phyloP scores from a whole-genome alignment of 2,888 invertebrate genomes.

The Tiliacea citrago region DNA sequence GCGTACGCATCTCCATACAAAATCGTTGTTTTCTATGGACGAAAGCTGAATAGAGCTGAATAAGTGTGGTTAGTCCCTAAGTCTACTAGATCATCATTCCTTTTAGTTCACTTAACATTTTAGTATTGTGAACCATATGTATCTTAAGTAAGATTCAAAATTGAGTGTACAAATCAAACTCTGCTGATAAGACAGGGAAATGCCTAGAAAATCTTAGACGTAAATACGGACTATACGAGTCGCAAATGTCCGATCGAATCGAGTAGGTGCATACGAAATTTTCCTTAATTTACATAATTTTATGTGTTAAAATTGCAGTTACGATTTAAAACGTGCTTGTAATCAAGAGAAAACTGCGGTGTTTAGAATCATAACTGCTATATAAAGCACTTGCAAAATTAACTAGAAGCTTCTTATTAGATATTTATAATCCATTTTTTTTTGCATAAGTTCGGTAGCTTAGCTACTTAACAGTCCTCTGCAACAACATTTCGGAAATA shows the following conservation, averaged over 20 bases:
- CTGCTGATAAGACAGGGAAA: conserved; percentile 47
- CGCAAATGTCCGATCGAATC: conserved; percentile 38
- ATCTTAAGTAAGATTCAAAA: conserved; percentile 17
- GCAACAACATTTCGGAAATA: neutral
- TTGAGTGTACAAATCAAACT: conserved; percentile 45
- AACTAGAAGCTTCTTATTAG: conserved; percentile 40
- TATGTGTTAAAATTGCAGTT: conserved; percentile 23
- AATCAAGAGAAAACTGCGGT: neutral
- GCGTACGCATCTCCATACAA: too few relatives aligned
- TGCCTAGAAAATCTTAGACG: conserved; percentile 33
- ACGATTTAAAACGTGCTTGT: conserved; percentile 15
- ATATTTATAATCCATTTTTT: neutral
- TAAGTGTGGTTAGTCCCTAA: neutral
- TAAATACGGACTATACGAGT: conserved; percentile 31
- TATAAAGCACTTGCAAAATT: neutral
- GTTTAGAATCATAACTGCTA: conserved; percentile 25
- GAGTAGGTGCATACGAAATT: conserved; percentile 41
- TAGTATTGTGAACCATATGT: neutral
- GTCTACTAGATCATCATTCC: neutral
- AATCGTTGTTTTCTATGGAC: too few relatives aligned
- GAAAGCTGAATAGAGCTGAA: too few relatives aligned
- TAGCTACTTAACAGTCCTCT: neutral
- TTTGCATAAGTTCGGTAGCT: neutral
- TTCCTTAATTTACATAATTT: conserved; percentile 22
- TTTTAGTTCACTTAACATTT: neutral